Conservation (phyloP, 2,113 vertebrate genomes). For the Dasyornis broadbenti region DNA sequence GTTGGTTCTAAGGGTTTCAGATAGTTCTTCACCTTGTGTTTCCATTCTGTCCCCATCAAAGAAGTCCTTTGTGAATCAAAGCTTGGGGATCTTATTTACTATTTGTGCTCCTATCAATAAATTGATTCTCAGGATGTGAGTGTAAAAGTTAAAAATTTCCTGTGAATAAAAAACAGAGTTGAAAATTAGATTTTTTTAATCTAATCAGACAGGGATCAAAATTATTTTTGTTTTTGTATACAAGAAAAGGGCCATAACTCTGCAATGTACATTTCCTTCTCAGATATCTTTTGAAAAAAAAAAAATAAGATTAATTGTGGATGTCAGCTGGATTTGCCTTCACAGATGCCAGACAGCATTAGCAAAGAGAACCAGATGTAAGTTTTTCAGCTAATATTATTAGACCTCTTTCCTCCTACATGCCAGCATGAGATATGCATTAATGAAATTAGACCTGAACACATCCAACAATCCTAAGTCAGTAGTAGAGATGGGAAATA, state of each 20-base stretch:
- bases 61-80: background rate
- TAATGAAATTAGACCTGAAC: constrained; percentile 52
- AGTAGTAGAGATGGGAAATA: background rate
- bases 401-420: background rate
- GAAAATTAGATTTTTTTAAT: background rate
- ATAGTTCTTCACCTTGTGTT: background rate
- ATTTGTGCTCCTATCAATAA: background rate
- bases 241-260: background rate
- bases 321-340: constrained; percentile 4
- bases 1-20: background rate
- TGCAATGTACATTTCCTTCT: background rate
- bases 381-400: constrained; percentile 36
- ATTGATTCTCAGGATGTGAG: background rate
- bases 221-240: background rate
- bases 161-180: background rate
- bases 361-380: background rate
- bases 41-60: background rate
- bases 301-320: background rate
- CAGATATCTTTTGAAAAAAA: background rate
- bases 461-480: background rate
- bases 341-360: constrained; percentile 20
- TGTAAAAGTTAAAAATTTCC: background rate
- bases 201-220: background rate
- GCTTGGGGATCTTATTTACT: background rate
- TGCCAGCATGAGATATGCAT: background rate